A percentile compares a stretch with the other conserved stretches of the same genome.
Conservation (phyloP, 2,797 vertebrate species). For the Betta splendens region DNA sequence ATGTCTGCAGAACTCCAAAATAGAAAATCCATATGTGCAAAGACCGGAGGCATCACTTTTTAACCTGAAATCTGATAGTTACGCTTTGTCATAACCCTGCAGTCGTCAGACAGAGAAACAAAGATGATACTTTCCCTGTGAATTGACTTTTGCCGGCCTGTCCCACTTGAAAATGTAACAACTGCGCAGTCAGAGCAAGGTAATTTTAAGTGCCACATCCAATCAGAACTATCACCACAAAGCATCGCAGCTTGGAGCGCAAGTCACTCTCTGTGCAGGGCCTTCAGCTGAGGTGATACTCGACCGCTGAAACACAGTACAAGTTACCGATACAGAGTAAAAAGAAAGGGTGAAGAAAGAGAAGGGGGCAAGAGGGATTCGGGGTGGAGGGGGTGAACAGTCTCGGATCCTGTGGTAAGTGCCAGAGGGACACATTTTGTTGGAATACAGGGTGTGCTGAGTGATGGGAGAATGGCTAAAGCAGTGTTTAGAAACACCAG, state of each 20-base stretch:
- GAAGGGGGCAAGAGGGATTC: conserved; percentile 31
- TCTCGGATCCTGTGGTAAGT: conserved; percentile 73
- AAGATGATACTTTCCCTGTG: conserved; percentile 69
- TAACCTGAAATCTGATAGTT: conserved; percentile 57
- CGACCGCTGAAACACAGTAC: conserved; percentile 44
- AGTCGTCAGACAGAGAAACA: conserved; percentile 66
- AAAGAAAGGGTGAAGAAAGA: conserved; percentile 58
- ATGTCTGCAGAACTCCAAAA: conserved; percentile 26
- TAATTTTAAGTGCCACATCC: conserved; percentile 74
- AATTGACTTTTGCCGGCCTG: conserved; percentile 62
- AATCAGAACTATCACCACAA: conserved; percentile 72
- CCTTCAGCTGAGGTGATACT: conserved; percentile 64
- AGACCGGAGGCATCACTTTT: conserved; percentile 27
- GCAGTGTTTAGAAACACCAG: conserved; percentile 81
- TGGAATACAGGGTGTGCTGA: conserved; percentile 77
- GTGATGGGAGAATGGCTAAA: conserved; percentile 79
- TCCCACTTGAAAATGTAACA: conserved; percentile 73
- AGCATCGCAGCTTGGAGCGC: conserved; percentile 59
- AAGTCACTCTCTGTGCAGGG: conserved; percentile 45
- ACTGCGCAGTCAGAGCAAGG: conserved; percentile 62
- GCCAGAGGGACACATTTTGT: conserved; percentile 76
- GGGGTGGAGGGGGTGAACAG: conserved; percentile 33
- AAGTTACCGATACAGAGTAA: conserved; percentile 47
- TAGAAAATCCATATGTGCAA: conserved; percentile 45
- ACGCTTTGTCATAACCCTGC: conserved; percentile 66